Percentiles rank a stretch among this genome's conserved stretches.
Evolutionary conservation across 1,140 invertebrate species (phyloP).

Genomic region (Drosophila repleta): DNA sequence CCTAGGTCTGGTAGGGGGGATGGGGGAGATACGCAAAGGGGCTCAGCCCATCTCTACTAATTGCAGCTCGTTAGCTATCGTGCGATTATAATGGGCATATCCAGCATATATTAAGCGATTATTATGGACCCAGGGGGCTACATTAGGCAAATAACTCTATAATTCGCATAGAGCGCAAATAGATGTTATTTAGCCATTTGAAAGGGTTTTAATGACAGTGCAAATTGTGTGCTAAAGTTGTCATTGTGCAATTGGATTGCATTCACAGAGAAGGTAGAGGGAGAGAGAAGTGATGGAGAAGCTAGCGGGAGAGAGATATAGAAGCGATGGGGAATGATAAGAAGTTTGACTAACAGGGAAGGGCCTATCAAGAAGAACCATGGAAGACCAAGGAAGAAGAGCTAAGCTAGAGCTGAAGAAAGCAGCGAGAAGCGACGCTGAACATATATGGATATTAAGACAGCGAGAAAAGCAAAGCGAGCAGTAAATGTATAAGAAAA

Average conservation of each 20-base stretch:
- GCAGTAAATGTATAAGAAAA: no score
- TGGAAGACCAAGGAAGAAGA: background rate
- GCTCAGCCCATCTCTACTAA: background rate
- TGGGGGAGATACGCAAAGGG: no score
- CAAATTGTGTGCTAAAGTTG: background rate
- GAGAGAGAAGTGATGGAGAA: background rate
- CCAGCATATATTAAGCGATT: background rate
- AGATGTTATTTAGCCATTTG: no score
- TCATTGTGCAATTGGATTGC: background rate
- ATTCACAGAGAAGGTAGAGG: background rate
- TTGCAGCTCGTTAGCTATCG: background rate
- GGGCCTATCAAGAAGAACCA: background rate
- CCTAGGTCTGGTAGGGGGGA: no score
- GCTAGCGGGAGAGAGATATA: background rate
- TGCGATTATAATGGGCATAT: conserved; percentile 9
- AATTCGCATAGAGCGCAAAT: no score
- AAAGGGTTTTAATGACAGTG: background rate
- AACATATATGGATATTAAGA: no score
- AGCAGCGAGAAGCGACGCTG: background rate
- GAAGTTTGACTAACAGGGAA: no score
- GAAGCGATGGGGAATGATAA: background rate
- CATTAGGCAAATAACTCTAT: no score
- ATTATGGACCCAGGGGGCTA: background rate
- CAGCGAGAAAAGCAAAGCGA: no score
- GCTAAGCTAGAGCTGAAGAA: background rate